Evolutionary conservation across 2,888 invertebrate genomes (phyloP).

Genomic region (Leistus spinibarbis): DNA sequence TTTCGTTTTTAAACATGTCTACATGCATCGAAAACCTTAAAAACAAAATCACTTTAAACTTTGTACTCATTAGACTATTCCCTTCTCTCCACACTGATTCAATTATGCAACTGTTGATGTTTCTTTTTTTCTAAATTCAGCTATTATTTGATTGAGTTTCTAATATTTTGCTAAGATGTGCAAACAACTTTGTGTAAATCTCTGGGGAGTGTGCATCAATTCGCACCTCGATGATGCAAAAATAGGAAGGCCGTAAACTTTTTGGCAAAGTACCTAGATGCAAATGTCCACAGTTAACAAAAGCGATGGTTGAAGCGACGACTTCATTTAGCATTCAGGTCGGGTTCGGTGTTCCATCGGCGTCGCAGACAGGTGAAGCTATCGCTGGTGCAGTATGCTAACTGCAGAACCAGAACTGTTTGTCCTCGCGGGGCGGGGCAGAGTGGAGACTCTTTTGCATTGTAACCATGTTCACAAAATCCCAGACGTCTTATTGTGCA

Average conservation of each 20-base stretch:
- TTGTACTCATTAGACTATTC: too few relatives aligned
- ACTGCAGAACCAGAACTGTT: slow-evolving; percentile 35
- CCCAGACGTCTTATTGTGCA: background rate
- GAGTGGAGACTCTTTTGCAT: background rate
- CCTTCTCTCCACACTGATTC: too few relatives aligned
- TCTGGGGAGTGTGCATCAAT: too few relatives aligned
- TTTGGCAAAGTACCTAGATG: slow-evolving; percentile 4
- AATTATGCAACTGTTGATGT: too few relatives aligned
- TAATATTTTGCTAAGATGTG: too few relatives aligned
- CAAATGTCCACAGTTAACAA: slow-evolving; percentile 24
- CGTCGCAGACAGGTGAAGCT: slow-evolving; percentile 24
- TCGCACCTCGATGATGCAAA: too few relatives aligned
- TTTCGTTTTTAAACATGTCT: slow-evolving; percentile 19
- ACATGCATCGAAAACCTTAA: too few relatives aligned
- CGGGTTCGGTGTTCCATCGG: slow-evolving; percentile 19
- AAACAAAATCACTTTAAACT: background rate
- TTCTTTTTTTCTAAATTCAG: too few relatives aligned
- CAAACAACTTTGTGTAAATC: too few relatives aligned
- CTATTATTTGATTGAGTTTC: too few relatives aligned
- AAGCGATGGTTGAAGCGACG: slow-evolving; percentile 9
- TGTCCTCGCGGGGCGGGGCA: slow-evolving; percentile 16
- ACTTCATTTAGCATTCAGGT: slow-evolving; percentile 30
- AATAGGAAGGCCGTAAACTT: too few relatives aligned
- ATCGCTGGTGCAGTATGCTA: slow-evolving; percentile 35
- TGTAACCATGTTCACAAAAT: background rate